Base-by-base conservation (phyloP, 2,888 invertebrate genomes). In the Xanthorhoe designata region DNA sequence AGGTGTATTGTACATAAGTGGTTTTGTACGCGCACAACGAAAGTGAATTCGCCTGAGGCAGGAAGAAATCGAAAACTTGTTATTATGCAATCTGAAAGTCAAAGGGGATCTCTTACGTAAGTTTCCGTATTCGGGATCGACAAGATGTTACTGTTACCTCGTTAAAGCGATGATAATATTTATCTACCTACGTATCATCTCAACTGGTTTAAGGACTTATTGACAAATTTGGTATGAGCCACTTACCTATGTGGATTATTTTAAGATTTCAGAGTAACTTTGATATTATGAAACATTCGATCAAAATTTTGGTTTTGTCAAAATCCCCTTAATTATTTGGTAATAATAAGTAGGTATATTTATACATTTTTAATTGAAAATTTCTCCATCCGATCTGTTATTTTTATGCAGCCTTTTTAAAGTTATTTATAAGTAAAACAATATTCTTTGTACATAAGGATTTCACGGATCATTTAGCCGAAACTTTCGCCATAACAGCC, bases 51-150 rank as follows among this genome's bases (percentile, higher is more conserved):
- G 89, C 81, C 80, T 68, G 78, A 64, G 79, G 85, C 83, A 82
- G 86, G 87, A 87, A 81, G 87, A 89, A 90, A 91, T 88, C 88
- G 86, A 87, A 87, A 89, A 86, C 86, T 77, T 61, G 80, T 71
- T 70, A 74, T 91, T 91, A 85, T 78, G 85, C 79, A 90, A 91
- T 78, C 82, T 79, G 83, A 85, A 87, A 87, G 87, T 80, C 79
- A 82, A 86, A 84, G 84, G 84, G 84, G 82, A 84, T 81, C 84
- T 83, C 77, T 90, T 89, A 82, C 86, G 83, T 82, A 88, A 90
- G 77, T 61, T 68, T 70, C 72, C 74, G 71, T 73, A 68, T 73
- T 69, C 72, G 67, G 77, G 80, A 76, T 75, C 63, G 66, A 66
- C 68, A 70, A 70, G 68, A 72, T 75, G 71, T 51, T 42, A 47